phyloP scores from a whole-genome alignment of 2,797 vertebrate species.

The Lutjanus campechanus region DNA sequence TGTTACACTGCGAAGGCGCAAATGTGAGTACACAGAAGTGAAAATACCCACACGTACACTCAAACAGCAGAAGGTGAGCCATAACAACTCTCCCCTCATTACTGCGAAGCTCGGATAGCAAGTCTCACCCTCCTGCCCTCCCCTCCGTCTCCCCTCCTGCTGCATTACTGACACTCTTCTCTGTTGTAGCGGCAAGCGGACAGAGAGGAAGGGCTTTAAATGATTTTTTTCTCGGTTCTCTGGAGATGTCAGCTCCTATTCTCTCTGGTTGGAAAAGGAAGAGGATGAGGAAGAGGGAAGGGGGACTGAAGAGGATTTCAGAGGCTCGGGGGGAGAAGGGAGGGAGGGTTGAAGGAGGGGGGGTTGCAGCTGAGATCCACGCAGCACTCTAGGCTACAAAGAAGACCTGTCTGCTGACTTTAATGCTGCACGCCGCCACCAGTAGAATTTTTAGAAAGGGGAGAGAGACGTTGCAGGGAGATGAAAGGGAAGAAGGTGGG shows the following conservation, averaged over 20 bases:
- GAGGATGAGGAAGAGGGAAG: constrained; percentile 47
- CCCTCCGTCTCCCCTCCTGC: constrained; percentile 30
- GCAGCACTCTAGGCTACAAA: constrained; percentile 73
- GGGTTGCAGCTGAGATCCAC: constrained; percentile 63
- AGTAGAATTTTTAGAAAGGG: constrained; percentile 49
- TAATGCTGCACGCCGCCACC: constrained; percentile 68
- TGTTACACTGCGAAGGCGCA: constrained; percentile 54
- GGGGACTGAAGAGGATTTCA: constrained; percentile 70
- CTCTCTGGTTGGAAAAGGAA: constrained; percentile 59
- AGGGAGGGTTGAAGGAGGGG: background rate
- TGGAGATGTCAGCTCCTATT: constrained; percentile 79
- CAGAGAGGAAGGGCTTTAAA: constrained; percentile 75
- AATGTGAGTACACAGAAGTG: constrained; percentile 59
- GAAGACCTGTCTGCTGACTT: constrained; percentile 75
- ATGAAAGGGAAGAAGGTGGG: constrained; percentile 62
- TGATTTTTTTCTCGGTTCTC: constrained; percentile 68
- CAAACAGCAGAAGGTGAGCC: constrained; percentile 68
- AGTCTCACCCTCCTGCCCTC: constrained; percentile 34
- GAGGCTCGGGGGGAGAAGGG: constrained; percentile 24
- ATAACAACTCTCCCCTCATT: constrained; percentile 74
- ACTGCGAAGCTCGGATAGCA: constrained; percentile 51
- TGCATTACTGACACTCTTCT: constrained; percentile 74
- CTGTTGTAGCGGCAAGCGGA: constrained; percentile 61
- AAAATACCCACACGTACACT: constrained; percentile 33
- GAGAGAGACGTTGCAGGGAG: constrained; percentile 40